A percentile compares a stretch with the other conserved stretches of the same genome.
Evolutionary conservation across 2,113 vertebrate genomes (phyloP).

Genomic region (Alaudala cheleensis): DNA sequence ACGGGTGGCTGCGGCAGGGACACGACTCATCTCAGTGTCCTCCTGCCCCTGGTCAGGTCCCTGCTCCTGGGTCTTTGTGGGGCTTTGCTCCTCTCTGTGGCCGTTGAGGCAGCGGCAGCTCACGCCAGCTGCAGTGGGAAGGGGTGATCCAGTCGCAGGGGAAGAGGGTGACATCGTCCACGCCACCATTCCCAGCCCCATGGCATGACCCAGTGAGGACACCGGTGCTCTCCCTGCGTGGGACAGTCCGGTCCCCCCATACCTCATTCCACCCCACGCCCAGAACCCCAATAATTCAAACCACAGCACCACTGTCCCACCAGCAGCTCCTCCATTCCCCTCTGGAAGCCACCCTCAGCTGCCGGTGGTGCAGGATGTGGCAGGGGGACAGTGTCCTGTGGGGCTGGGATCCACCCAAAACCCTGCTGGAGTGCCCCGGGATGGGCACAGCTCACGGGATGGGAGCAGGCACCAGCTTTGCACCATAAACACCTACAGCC

Average conservation of each 20-base stretch:
- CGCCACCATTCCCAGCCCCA: accelerated
- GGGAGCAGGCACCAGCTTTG: accelerated
- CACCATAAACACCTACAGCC: accelerated
- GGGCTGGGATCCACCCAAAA: accelerated
- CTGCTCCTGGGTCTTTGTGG: accelerated
- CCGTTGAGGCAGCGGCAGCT: accelerated
- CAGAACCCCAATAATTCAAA: background rate
- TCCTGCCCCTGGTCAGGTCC: accelerated
- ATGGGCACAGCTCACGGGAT: background rate
- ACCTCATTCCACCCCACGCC: background rate
- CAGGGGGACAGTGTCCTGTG: accelerated
- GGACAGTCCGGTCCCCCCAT: background rate
- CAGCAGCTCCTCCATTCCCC: background rate
- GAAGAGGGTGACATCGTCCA: background rate
- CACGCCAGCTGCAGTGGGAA: background rate
- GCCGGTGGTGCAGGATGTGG: accelerated
- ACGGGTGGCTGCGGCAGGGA: background rate
- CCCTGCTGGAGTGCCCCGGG: accelerated
- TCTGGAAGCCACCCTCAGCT: background rate
- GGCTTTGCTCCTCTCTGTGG: accelerated
- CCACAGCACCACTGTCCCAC: background rate
- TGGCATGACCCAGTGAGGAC: accelerated
- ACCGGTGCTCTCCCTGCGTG: accelerated
- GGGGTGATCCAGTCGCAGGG: accelerated
- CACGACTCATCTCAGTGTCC: accelerated